A percentile compares a stretch with the other conserved stretches of the same genome.
Conservation (phyloP, 2,113 vertebrate species). For the Elgaria multicarinata region DNA sequence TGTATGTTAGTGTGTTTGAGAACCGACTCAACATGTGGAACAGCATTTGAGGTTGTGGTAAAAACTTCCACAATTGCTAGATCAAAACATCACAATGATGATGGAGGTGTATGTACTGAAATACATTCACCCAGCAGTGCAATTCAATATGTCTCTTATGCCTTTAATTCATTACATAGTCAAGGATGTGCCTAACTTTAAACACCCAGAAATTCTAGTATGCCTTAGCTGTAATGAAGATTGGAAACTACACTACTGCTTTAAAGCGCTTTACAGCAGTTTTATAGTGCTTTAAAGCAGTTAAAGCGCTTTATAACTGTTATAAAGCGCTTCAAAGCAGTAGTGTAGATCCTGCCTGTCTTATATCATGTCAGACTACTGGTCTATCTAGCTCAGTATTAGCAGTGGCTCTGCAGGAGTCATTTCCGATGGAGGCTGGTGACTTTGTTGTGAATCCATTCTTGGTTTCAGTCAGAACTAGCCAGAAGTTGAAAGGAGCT, state of each 20-base stretch:
- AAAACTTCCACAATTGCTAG: background rate
- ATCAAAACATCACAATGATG: background rate
- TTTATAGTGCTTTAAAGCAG: too few relatives aligned
- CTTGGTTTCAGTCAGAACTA: too few relatives aligned
- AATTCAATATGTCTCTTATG: constrained; percentile 16
- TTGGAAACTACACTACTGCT: too few relatives aligned
- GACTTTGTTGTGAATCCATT: too few relatives aligned
- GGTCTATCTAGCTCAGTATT: background rate
- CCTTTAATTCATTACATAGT: constrained; percentile 24
- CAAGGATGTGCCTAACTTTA: constrained; percentile 40
- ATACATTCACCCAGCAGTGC: background rate
- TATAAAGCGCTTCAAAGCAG: too few relatives aligned
- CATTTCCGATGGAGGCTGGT: too few relatives aligned
- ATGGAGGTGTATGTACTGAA: background rate
- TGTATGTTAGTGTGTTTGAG: too few relatives aligned
- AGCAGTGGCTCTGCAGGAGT: too few relatives aligned
- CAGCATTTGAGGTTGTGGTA: background rate
- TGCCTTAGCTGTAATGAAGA: background rate
- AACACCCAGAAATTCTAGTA: background rate
- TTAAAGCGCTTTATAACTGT: too few relatives aligned
- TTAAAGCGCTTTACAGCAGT: too few relatives aligned
- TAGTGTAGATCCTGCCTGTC: too few relatives aligned
- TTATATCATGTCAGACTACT: background rate
- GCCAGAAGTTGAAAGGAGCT: too few relatives aligned
- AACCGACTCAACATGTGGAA: background rate